Conservation (phyloP, 2,888 invertebrate genomes). For the Hecatera dysodea region DNA sequence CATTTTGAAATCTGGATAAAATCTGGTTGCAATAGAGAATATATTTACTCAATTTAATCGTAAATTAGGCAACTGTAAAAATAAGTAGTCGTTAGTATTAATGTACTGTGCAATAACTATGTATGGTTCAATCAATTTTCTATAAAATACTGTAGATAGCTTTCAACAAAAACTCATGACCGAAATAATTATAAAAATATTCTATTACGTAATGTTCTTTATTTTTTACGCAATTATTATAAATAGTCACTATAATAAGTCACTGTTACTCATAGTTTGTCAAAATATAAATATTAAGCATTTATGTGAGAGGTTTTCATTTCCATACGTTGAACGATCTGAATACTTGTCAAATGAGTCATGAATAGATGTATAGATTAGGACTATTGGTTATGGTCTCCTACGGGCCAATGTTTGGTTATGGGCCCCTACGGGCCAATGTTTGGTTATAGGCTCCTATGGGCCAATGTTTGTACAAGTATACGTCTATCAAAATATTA, state of each 20-base stretch:
- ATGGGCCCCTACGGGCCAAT: not conserved
- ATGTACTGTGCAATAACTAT: constrained; percentile 23
- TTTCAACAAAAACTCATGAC: constrained; percentile 15
- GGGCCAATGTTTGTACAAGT: constrained; percentile 26
- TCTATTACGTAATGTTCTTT: constrained; percentile 5
- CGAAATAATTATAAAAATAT: not conserved
- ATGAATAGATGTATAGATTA: not conserved
- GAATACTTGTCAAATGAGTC: not conserved
- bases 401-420: too few relatives aligned
- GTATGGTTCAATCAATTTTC: constrained; percentile 22
- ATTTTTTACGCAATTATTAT: constrained; percentile 31
- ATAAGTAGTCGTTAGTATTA: constrained; percentile 12
- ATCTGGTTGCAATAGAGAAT: constrained; percentile 33
- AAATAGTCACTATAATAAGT: constrained; percentile 20
- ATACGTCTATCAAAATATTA: constrained; percentile 1
- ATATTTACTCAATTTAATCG: constrained; percentile 27
- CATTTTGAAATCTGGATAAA: constrained; percentile 37
- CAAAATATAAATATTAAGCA: not conserved
- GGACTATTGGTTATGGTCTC: not conserved
- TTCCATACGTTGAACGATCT: constrained; percentile 1
- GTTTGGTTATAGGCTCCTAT: constrained; percentile 14
- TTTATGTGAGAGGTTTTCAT: not conserved
- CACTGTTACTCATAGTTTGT: constrained; percentile 28
- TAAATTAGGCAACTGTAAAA: constrained; percentile 37
- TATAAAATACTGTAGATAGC: constrained; percentile 32